A percentile compares a stretch with the other conserved stretches of the same genome.
phyloP scores from a whole-genome alignment of 35 echinoderm and acorn worm genomes.

The Holothuria glaberrima region DNA sequence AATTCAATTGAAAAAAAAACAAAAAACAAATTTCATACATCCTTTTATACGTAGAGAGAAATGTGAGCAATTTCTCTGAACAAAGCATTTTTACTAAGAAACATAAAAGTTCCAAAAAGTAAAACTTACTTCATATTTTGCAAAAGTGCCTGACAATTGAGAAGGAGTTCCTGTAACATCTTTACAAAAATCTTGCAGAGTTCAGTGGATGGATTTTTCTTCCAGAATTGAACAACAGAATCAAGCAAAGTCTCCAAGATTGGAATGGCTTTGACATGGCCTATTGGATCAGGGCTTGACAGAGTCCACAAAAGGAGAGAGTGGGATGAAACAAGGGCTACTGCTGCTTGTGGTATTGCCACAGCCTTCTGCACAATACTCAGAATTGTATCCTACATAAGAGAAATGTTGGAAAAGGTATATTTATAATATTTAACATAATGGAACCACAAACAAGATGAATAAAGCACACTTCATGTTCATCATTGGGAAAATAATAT shows the following conservation, averaged over 20 bases:
- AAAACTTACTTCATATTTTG: not conserved
- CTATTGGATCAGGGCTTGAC: not conserved
- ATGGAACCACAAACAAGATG: too few species aligned
- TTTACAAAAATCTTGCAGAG: not conserved
- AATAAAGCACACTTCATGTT: not conserved
- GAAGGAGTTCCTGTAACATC: not conserved
- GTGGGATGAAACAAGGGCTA: conserved; percentile 1
- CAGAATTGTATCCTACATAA: not conserved
- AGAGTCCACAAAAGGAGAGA: conserved; percentile 36
- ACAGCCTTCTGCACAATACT: conserved; percentile 10
- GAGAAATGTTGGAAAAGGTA: not conserved
- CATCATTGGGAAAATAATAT: not conserved
- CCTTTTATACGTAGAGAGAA: too few species aligned
- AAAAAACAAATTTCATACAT: too few species aligned
- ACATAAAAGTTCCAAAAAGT: not conserved
- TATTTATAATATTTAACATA: not conserved
- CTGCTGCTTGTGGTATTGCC: conserved; percentile 23
- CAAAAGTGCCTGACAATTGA: conserved; percentile 8
- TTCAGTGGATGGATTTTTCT: not conserved
- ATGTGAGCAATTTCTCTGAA: too few species aligned
- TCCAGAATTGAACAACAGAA: conserved; percentile 4
- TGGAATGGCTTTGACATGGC: not conserved
- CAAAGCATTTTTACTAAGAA: too few species aligned
- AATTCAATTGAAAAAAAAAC: too few species aligned
- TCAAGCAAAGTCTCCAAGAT: not conserved